Evolutionary conservation across 2,113 vertebrate genomes (phyloP).

Genomic region (Cinclus cinclus): DNA sequence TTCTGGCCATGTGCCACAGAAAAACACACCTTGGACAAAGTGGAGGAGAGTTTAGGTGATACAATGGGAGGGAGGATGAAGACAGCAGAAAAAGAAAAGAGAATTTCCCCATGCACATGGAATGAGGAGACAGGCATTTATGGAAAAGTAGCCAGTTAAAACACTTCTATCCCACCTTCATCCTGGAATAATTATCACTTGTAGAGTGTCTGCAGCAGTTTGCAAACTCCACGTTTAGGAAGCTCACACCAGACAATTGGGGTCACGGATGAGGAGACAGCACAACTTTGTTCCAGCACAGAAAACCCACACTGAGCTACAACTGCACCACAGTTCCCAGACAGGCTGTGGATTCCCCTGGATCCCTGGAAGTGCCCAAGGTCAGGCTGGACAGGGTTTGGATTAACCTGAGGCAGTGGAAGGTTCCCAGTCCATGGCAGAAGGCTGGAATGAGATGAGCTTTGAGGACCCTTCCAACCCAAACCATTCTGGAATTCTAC

Average conservation of each 20-base stretch:
- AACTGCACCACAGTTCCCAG: not conserved
- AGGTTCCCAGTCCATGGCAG: not conserved
- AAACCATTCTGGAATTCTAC: not conserved
- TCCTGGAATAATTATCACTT: not conserved
- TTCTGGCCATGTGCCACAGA: rapidly evolving
- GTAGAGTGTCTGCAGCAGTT: rapidly evolving
- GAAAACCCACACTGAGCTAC: not conserved
- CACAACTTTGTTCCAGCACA: not conserved
- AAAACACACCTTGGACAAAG: not conserved
- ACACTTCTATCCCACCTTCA: not conserved
- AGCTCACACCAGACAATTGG: not conserved
- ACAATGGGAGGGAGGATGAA: not conserved
- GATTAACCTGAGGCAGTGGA: not conserved
- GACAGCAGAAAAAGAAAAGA: not conserved
- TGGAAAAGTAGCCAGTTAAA: not conserved
- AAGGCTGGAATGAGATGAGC: not conserved
- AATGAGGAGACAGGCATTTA: not conserved
- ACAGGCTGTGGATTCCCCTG: not conserved
- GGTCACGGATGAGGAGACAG: not conserved
- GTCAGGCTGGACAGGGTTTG: rapidly evolving
- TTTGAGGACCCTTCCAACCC: not conserved
- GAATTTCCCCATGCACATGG: rapidly evolving
- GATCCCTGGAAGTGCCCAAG: not conserved
- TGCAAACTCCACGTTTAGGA: not conserved
- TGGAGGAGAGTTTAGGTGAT: not conserved